A percentile compares a stretch with the other conserved stretches of the same genome.
Conservation (phyloP, 1,140 invertebrate genomes). For the Grapholita molesta region DNA sequence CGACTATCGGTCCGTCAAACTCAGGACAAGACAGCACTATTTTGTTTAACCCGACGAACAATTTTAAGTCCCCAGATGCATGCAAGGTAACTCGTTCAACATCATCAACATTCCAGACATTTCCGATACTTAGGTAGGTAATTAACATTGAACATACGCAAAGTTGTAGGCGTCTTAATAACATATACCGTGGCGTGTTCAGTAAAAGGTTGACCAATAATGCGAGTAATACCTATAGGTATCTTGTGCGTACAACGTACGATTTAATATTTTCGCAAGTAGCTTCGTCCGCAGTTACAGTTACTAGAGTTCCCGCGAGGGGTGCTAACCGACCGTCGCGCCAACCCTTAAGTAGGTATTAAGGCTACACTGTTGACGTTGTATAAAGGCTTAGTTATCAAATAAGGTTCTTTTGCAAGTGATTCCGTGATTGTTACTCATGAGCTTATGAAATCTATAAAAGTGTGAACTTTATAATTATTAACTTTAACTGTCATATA, state of each 20-base stretch:
- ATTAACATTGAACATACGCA: constrained; percentile 5
- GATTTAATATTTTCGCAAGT: neutral
- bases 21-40: neutral
- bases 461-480: neutral
- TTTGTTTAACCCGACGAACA: constrained; percentile 7
- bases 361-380: neutral
- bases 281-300: neutral
- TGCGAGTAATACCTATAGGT: too few species aligned
- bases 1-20: neutral
- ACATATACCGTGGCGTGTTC: constrained; percentile 5
- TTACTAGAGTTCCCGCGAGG: neutral
- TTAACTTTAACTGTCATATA: constrained; percentile 8
- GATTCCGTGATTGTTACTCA: constrained; percentile 4
- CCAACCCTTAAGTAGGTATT: constrained; percentile 3
- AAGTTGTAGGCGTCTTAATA: constrained; percentile 10
- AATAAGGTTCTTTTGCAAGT: neutral
- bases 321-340: neutral
- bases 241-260: constrained; percentile 12
- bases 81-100: neutral
- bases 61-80: neutral
- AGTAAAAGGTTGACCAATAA: constrained; percentile 12
- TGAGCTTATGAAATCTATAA: constrained; percentile 16
- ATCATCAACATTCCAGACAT: neutral
- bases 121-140: neutral
- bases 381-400: neutral